Evolutionary conservation across 2,797 vertebrate species (phyloP), one percentile per base, ranked within the genome.

Genomic region (Chrysocyon brachyurus): DNA sequence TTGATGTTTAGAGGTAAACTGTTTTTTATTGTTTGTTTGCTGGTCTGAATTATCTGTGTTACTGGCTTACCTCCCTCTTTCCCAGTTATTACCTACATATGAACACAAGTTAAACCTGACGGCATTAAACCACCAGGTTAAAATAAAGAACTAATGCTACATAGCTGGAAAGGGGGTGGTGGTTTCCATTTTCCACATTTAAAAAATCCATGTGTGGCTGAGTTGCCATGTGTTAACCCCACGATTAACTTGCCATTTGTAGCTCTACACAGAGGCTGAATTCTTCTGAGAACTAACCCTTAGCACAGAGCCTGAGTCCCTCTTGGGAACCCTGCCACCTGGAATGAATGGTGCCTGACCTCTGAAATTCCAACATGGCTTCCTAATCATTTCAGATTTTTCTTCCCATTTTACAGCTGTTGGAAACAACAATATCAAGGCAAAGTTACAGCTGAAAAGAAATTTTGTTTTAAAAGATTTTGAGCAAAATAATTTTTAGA

Each of bases 1-100:
- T 64, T 31, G 84, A 84, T 22, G 22, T n/a, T 94, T 88, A 88
- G 73, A 77, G 31, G 63, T 87, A 19, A 93, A 81, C 68, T 59
- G 14, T 33, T 72, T 66, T 46, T 11, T 52, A 24, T 64, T 88
- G 12, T 36, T 54, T 75, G 46, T 79, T 83, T 79, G 31, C 63
- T 78, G 9, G 21, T 90, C 36, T 78, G 49, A 82, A 70, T 95
- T 28, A 63, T 33, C 56, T 83, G 56, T 28, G 28, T 82, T 86
- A 85, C 24, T 78, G 49, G 21, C 12, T 94, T 57, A 59, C 10
- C 31, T 95, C n/a, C n/a, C 72, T 57, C 81, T 73, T 66, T 57
- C 22, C 10, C 36, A 28, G 46, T 59, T 86, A 78, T 88, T 92
- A 82, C 16, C 19, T 91, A 21, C 54, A 56, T 57, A 63, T 12